A percentile compares a stretch with the other conserved stretches of the same genome.
phyloP scores from a whole-genome alignment of 2,113 vertebrate genomes.

The Cettia cetti region DNA sequence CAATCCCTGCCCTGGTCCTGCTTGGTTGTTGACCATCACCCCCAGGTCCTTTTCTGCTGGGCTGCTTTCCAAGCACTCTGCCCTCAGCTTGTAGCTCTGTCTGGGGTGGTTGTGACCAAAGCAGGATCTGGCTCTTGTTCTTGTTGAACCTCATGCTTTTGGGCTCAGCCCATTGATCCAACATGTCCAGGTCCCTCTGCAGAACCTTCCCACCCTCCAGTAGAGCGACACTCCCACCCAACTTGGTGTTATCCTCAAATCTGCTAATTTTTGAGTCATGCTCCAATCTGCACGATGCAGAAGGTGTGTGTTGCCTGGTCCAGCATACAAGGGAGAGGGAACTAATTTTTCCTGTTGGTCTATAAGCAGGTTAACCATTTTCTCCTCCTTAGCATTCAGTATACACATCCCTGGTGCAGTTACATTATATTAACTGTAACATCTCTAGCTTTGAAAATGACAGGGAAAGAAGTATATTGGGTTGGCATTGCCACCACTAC shows the following conservation, averaged over 20 bases:
- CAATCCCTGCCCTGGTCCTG: not conserved
- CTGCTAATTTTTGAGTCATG: not conserved
- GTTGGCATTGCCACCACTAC: not conserved
- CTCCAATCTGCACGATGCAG: accelerated
- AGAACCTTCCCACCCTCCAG: not conserved
- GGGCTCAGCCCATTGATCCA: not conserved
- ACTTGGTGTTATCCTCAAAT: not conserved
- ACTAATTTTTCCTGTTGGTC: not conserved
- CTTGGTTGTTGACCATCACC: not conserved
- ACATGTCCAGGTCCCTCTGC: not conserved
- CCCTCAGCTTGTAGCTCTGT: not conserved
- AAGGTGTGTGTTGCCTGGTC: not conserved
- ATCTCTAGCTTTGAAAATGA: not conserved
- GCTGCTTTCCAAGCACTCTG: not conserved
- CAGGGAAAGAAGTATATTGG: not conserved
- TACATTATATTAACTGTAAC: not conserved
- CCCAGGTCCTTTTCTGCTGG: not conserved
- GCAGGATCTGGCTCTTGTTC: not conserved
- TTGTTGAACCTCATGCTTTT: not conserved
- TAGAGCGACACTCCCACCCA: accelerated
- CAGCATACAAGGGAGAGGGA: not conserved
- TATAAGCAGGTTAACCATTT: not conserved
- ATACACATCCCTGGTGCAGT: accelerated
- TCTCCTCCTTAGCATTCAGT: conserved; percentile 18
- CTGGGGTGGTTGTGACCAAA: not conserved